phyloP scores from a whole-genome alignment of 2,888 invertebrate genomes.

The Ormyrus pomaceus region DNA sequence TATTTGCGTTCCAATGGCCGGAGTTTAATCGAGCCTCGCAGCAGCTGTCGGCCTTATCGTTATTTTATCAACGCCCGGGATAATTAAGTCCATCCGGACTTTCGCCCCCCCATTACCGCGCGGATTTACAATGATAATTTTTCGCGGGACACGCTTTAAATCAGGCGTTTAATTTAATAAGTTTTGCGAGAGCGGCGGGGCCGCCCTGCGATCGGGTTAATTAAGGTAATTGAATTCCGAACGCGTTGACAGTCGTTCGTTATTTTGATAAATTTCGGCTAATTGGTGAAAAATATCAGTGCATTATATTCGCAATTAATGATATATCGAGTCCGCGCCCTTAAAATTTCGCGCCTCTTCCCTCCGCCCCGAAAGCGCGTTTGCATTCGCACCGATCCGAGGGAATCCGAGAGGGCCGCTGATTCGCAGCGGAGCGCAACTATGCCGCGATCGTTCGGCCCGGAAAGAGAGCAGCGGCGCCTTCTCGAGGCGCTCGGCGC shows the following conservation, averaged over 20 bases:
- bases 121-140: constrained; percentile 50
- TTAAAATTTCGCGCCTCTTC: constrained; percentile 1
- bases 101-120: constrained; percentile 48
- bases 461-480: too few relatives aligned
- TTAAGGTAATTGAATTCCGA: not conserved
- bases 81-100: constrained; percentile 64
- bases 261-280: not conserved
- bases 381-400: constrained; percentile 37
- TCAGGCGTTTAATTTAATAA: constrained; percentile 12
- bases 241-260: not conserved
- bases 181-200: not conserved
- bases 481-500: too few relatives aligned
- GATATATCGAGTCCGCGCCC: not conserved
- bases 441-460: too few relatives aligned
- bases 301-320: too few relatives aligned
- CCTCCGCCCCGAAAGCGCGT: not conserved
- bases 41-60: constrained; percentile 67
- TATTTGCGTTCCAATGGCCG: constrained; percentile 46
- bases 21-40: constrained; percentile 66
- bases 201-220: not conserved
- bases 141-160: constrained; percentile 2
- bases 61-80: constrained; percentile 63
- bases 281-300: not conserved
- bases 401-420: too few relatives aligned
- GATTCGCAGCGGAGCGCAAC: too few relatives aligned